phyloP scores from a whole-genome alignment of 2,888 invertebrate species.

The Limnephilus auricula region DNA sequence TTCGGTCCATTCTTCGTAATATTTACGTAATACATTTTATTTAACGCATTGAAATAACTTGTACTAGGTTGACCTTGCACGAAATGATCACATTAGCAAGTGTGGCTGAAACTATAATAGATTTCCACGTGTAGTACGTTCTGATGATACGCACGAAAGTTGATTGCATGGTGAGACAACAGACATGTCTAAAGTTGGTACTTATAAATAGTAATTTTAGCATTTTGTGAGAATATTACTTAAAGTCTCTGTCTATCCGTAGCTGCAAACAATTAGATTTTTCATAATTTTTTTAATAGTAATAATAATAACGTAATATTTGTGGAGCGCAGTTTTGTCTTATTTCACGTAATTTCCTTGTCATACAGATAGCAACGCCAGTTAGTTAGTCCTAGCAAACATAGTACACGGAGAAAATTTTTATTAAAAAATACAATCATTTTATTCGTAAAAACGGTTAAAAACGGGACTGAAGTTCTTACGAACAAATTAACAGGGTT shows the following conservation, averaged over 20 bases:
- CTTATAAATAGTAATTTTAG: not conserved
- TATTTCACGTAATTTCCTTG: too few relatives aligned
- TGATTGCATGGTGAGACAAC: not conserved
- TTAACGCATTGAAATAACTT: not conserved
- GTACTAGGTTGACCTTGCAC: not conserved
- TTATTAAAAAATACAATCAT: too few relatives aligned
- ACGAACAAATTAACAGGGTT: too few relatives aligned
- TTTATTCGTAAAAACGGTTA: too few relatives aligned
- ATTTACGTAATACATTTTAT: not conserved
- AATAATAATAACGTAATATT: too few relatives aligned
- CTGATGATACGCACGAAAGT: not conserved
- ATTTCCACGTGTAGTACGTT: not conserved
- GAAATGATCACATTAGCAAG: not conserved
- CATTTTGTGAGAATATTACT: not conserved
- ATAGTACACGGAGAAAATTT: too few relatives aligned
- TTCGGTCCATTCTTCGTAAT: not conserved
- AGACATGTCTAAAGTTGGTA: not conserved
- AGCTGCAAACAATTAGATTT: not conserved
- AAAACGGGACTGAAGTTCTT: too few relatives aligned
- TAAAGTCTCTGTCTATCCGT: not conserved
- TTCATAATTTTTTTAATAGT: not conserved
- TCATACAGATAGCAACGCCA: too few relatives aligned
- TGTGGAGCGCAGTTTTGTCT: too few relatives aligned
- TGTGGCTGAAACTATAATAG: not conserved
- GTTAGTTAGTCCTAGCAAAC: too few relatives aligned